phyloP scores from a whole-genome alignment of 2,888 invertebrate genomes.

The Rhyacophila evoluta region DNA sequence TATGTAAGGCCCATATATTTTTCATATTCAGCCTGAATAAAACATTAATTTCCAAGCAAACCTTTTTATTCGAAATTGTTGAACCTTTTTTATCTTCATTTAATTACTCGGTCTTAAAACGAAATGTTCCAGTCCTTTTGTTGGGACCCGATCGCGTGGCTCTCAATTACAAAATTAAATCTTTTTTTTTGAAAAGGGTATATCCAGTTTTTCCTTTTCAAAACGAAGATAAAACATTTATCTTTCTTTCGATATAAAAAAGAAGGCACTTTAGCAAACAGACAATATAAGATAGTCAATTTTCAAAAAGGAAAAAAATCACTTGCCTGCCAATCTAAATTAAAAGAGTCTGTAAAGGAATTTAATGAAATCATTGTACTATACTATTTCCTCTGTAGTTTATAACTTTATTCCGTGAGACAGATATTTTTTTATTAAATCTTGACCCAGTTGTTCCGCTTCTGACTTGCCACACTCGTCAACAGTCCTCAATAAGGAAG shows the following conservation, averaged over 20 bases:
- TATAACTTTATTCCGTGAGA: too few relatives aligned
- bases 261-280: constrained; percentile 8
- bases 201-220: not conserved
- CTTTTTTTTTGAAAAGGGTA: constrained; percentile 23
- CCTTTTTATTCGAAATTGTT: constrained; percentile 9
- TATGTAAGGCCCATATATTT: not conserved
- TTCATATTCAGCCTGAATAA: not conserved
- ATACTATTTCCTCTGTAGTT: too few relatives aligned
- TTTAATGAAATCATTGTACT: not conserved
- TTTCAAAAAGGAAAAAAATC: not conserved
- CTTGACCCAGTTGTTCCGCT: too few relatives aligned
- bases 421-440: too few relatives aligned
- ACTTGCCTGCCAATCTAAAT: not conserved
- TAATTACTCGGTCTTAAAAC: constrained; percentile 3
- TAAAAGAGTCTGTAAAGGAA: not conserved
- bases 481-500: too few relatives aligned
- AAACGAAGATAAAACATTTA: constrained; percentile 14
- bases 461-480: too few relatives aligned
- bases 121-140: constrained; percentile 7
- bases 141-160: constrained; percentile 3
- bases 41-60: constrained; percentile 2
- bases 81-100: constrained; percentile 14
- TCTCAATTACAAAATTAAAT: constrained; percentile 19
- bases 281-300: constrained; percentile 4
- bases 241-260: constrained; percentile 11